Percentiles rank a stretch among this genome's conserved stretches.
These are phyloP conservation scores for Labrus mixtus DNA, from an alignment of 2,113 vertebrate genomes.

Conservation along the genomic window DNA sequence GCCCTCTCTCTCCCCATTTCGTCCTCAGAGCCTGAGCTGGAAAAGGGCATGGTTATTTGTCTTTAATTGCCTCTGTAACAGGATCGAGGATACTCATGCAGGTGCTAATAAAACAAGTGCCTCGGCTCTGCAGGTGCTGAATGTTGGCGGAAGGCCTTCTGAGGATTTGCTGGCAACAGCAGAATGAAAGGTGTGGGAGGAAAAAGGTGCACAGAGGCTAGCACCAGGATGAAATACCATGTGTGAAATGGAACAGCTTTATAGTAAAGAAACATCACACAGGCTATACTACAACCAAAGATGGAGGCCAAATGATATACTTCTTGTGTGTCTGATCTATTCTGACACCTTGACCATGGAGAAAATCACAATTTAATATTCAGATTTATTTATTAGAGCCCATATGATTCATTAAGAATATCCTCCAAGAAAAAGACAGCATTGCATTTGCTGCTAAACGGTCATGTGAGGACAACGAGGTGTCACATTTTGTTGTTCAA, in stretches of 20 bases:
- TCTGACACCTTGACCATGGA: neutral
- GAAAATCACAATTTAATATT: neutral
- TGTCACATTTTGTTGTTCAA: too few species aligned
- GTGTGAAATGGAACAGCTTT: constrained; percentile 24
- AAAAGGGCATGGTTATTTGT: constrained; percentile 11
- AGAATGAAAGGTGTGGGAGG: constrained; percentile 48
- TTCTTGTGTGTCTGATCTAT: neutral
- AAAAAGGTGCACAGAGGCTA: constrained; percentile 12
- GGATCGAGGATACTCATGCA: constrained; percentile 32
- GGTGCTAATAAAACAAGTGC: constrained; percentile 69
- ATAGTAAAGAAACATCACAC: neutral
- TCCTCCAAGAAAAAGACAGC: too few species aligned
- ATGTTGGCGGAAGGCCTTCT: constrained; percentile 46
- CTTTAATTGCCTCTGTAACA: constrained; percentile 54
- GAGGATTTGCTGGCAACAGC: constrained; percentile 47
- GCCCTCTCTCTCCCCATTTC: constrained; percentile 12
- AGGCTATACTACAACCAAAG: constrained; percentile 8
- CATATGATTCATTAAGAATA: neutral
- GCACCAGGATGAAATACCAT: constrained; percentile 23
- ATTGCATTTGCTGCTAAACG: too few species aligned
- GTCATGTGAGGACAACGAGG: too few species aligned
- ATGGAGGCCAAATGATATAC: neutral
- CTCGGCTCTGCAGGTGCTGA: constrained; percentile 46
- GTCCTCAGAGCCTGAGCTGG: neutral
- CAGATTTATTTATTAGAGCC: neutral